phyloP scores from a whole-genome alignment of 2,888 invertebrate species.

The Spodoptera exigua region DNA sequence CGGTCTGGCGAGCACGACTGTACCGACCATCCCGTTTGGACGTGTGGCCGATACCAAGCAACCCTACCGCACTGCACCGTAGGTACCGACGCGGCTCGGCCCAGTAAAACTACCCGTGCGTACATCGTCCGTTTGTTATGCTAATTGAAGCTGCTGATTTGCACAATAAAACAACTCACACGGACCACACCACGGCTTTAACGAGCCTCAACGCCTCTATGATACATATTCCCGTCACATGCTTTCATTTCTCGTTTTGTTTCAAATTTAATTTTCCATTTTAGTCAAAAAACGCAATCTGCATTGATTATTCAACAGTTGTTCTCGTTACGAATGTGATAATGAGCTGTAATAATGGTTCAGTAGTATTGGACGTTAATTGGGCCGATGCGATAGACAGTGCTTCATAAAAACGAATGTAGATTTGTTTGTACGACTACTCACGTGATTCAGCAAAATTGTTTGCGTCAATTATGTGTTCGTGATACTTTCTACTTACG shows the following conservation, averaged over 20 bases:
- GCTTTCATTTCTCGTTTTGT: conserved; percentile 37
- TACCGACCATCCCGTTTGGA: conserved; percentile 63
- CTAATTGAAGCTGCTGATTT: conserved; percentile 82
- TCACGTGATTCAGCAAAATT: conserved; percentile 49
- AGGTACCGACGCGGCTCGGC: conserved; percentile 34
- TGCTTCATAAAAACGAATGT: conserved; percentile 22
- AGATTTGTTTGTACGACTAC: conserved; percentile 46
- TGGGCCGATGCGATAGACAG: conserved; percentile 42
- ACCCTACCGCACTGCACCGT: conserved; percentile 46
- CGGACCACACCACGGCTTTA: conserved; percentile 70
- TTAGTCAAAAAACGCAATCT: conserved; percentile 15
- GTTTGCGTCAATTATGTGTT: conserved; percentile 51
- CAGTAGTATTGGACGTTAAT: conserved; percentile 52
- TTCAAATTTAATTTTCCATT: conserved; percentile 9
- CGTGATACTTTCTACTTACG: conserved; percentile 58
- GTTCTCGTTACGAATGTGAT: conserved; percentile 61
- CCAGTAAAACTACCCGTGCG: conserved; percentile 63
- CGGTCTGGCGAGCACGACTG: conserved; percentile 81
- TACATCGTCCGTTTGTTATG: conserved; percentile 78
- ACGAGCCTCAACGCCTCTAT: conserved; percentile 66
- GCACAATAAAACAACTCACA: conserved; percentile 82
- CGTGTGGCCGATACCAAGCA: conserved; percentile 82
- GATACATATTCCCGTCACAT: conserved; percentile 39
- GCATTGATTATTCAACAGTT: conserved; percentile 11
- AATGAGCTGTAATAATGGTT: conserved; percentile 57